A percentile compares a stretch with the other conserved stretches of the same genome.
phyloP scores from a whole-genome alignment of 2,888 invertebrate genomes.

The Priocnemis perturbator region DNA sequence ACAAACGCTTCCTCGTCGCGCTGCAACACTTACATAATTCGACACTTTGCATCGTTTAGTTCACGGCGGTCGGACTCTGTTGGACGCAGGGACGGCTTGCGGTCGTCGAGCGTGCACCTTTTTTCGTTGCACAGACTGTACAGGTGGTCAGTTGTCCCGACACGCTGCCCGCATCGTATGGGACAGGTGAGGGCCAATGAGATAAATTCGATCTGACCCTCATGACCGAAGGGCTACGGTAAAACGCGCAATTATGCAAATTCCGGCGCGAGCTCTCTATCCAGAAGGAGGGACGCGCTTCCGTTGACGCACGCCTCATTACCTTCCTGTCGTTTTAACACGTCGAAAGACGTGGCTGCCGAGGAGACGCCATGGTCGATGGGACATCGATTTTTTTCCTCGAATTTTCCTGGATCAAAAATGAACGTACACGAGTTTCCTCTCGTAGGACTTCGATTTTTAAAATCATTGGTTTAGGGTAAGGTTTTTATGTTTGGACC shows the following conservation, averaged over 20 bases:
- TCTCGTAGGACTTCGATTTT: too few species aligned
- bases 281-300: neutral
- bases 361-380: too few species aligned
- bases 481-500: too few species aligned
- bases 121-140: constrained; percentile 56
- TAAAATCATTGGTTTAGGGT: too few species aligned
- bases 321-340: neutral
- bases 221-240: constrained; percentile 62
- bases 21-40: too few species aligned
- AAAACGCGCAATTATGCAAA: constrained; percentile 66
- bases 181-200: constrained; percentile 74
- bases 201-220: constrained; percentile 75
- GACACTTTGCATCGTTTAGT: too few species aligned
- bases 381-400: too few species aligned
- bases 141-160: constrained; percentile 72
- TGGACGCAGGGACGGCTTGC: too few species aligned
- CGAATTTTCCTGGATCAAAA: too few species aligned
- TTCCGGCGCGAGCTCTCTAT: constrained; percentile 50
- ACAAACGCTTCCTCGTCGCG: too few species aligned
- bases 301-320: neutral
- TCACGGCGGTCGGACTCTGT: too few species aligned
- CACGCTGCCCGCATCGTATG: constrained; percentile 67
- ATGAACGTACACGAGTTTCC: too few species aligned
- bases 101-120: neutral
- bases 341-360: constrained; percentile 44